Evolutionary conservation across 2,113 vertebrate genomes (phyloP), one percentile per base, ranked within the genome.

Genomic region (Nannospalax galili): DNA sequence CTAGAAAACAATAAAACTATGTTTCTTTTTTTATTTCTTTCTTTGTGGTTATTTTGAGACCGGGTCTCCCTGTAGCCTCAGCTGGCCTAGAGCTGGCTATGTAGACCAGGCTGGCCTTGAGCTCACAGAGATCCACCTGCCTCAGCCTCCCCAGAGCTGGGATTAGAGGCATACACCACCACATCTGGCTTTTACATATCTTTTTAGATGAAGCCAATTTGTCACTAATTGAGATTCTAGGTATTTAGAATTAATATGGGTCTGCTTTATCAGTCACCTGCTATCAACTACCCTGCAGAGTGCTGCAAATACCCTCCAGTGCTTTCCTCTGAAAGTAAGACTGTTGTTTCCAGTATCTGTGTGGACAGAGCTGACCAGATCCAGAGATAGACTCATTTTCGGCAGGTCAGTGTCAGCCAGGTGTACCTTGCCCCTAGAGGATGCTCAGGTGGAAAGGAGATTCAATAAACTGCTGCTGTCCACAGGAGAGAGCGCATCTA

Each of bases 141-240:
- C n/a, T n/a, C n/a, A n/a, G n/a, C n/a, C n/a, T n/a, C n/a, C n/a
- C n/a, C n/a, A n/a, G n/a, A n/a, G n/a, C n/a, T n/a, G n/a, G n/a
- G n/a, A n/a, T n/a, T n/a, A n/a, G n/a, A n/a, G n/a, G n/a, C n/a
- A n/a, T n/a, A n/a, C n/a, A n/a, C n/a, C n/a, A n/a, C n/a, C n/a
- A n/a, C n/a, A n/a, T n/a, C n/a, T n/a, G n/a, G n/a, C n/a, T n/a
- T n/a, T n/a, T n/a, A 52, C 48, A 52, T 52, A 52, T 6, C 84
- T 93, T 95, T 73, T 52, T 40, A 70, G 77, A 90, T 86, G 88
- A 93, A 95, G 84, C 69, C 88, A 42, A 8, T 90, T 40, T 64
- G 85, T 64, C 62, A 28, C 28, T 84, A 42, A 74, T 80, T 32
- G 5, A 15, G 56, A 58, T 64, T 75, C 70, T 84, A 52, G 65